Conservation (phyloP, 2,797 vertebrate genomes). For the Liparis tanakae region DNA sequence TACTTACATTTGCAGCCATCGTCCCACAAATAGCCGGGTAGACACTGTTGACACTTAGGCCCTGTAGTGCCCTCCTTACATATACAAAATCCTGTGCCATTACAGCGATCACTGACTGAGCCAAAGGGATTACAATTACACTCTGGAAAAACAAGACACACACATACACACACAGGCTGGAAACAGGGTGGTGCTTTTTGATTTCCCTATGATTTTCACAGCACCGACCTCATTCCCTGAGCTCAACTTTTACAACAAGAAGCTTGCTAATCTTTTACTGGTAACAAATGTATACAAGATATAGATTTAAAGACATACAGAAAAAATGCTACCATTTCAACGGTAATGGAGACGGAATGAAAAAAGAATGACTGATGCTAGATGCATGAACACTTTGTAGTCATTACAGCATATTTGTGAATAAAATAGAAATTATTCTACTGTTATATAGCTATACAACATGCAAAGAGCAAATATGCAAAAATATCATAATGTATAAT, state of each 20-base stretch:
- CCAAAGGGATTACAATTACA: slow-evolving; percentile 98
- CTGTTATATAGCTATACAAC: slow-evolving; percentile 27
- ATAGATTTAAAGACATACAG: slow-evolving; percentile 56
- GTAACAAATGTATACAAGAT: neutral
- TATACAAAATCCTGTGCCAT: slow-evolving; percentile 99
- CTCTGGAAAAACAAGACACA: slow-evolving; percentile 96
- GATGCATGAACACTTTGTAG: slow-evolving; percentile 55
- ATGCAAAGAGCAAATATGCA: slow-evolving; percentile 69
- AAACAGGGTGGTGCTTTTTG: slow-evolving; percentile 75
- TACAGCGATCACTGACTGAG: slow-evolving; percentile 97
- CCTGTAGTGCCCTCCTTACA: slow-evolving; percentile 98
- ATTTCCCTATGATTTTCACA: slow-evolving; percentile 64
- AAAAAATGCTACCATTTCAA: slow-evolving; percentile 80
- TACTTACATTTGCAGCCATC: slow-evolving; percentile 99
- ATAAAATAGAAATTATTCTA: slow-evolving; percentile 13
- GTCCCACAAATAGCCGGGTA: slow-evolving; percentile 98
- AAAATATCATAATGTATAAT: too few species aligned
- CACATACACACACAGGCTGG: slow-evolving; percentile 86
- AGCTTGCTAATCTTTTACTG: slow-evolving; percentile 10
- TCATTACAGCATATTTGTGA: slow-evolving; percentile 44
- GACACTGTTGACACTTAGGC: slow-evolving; percentile 97
- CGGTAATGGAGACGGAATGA: slow-evolving; percentile 73
- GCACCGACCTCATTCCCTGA: slow-evolving; percentile 34
- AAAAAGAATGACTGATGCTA: slow-evolving; percentile 48
- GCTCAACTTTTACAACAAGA: slow-evolving; percentile 32